Base-by-base conservation (phyloP, 2,888 invertebrate species). In the Amphiduros pacificus region DNA sequence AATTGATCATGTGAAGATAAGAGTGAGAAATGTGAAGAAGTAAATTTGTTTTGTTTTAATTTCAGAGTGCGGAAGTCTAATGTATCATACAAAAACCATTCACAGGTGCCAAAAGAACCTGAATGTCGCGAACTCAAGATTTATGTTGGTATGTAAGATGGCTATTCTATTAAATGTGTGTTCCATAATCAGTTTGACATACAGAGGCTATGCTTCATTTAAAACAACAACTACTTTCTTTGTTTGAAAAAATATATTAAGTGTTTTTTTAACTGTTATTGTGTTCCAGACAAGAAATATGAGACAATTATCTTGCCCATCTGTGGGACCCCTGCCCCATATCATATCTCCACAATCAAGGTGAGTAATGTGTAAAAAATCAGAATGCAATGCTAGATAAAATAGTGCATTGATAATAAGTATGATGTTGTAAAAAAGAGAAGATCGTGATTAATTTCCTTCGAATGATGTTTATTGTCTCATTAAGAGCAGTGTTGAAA, bases 301-400 rank as follows among this genome's bases (percentile, higher is more conserved):
- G 99, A 99, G 84, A 96, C 97, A 1, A 91, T 99, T n/a, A 95
- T 99, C 69, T 84, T 99, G 77, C 99, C 99, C 1, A 89, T 99
- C 72, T 98, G 94, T 85, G 98, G 98, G 63, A 86, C 94, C 51
- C 91, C 97, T 0, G 94, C 95, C 64, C 98, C 99, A 59, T 99
- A 95, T 83, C 99, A 99, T 82, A 99, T 99, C 80, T 95, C 97
- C 3, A 98, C 95, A 5, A 94, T 99, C 59, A 99, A 99, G 77
- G 83, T 83, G 70, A 63, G 71, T 32, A 22, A n/a, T n/a, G n/a
- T n/a, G n/a, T n/a, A n/a, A n/a, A n/a, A n/a, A n/a, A n/a, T n/a
- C n/a, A n/a, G n/a, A n/a, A n/a, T n/a, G n/a, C n/a, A n/a, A n/a
- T n/a, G n/a, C n/a, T n/a, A n/a, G n/a, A n/a, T n/a, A n/a, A n/a